phyloP scores from a whole-genome alignment of 92 coral and sea anemone genomes.

The Isaurus tuberculatus region DNA sequence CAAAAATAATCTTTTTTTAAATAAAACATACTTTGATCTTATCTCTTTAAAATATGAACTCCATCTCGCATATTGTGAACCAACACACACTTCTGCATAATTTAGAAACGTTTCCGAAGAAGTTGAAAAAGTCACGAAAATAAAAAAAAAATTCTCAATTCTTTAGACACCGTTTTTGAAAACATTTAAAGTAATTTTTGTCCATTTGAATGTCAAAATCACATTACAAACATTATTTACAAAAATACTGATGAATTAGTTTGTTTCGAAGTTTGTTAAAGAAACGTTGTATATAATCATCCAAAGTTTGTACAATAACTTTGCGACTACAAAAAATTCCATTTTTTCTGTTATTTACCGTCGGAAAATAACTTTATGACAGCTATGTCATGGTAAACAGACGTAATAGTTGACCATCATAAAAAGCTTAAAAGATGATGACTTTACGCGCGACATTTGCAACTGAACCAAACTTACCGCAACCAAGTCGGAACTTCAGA shows the following conservation, averaged over 20 bases:
- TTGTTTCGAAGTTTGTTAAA: slow-evolving; percentile 38
- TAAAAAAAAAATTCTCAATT: neutral
- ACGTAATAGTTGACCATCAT: slow-evolving; percentile 39
- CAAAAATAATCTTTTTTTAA: slow-evolving; percentile 42
- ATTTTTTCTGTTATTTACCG: slow-evolving; percentile 28
- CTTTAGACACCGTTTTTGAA: slow-evolving; percentile 8
- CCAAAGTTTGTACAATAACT: slow-evolving; percentile 31
- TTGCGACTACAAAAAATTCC: slow-evolving; percentile 30
- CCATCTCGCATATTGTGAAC: slow-evolving; percentile 26
- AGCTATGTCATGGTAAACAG: slow-evolving; percentile 29
- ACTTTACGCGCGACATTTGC: slow-evolving; percentile 21
- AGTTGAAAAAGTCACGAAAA: slow-evolving; percentile 37
- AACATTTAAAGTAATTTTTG: neutral
- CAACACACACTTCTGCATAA: slow-evolving; percentile 28
- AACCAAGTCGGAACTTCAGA: slow-evolving; percentile 42
- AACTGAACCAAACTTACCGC: slow-evolving; percentile 46
- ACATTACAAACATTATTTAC: slow-evolving; percentile 13
- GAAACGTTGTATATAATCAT: neutral
- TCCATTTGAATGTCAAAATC: neutral
- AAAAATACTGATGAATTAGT: slow-evolving; percentile 3
- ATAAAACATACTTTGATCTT: slow-evolving; percentile 42
- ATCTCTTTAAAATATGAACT: slow-evolving; percentile 2
- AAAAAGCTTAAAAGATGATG: slow-evolving; percentile 17
- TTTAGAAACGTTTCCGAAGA: neutral
- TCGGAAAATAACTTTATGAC: slow-evolving; percentile 32